phyloP scores from a whole-genome alignment of 2,113 vertebrate genomes.

The Paradoxurus hermaphroditus region DNA sequence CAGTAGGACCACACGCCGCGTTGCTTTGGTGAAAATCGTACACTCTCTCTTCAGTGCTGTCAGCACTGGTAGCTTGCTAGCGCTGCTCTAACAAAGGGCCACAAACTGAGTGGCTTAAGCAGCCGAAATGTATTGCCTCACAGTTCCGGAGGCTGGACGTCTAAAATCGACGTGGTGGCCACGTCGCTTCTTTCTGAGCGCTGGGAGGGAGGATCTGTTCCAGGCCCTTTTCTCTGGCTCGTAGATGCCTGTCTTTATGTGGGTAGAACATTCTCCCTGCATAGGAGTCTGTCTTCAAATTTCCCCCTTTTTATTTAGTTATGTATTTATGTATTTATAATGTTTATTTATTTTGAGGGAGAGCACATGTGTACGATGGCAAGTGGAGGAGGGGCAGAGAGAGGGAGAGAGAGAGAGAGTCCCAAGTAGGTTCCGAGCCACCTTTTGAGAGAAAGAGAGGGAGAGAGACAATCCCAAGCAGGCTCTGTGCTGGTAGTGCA shows the following conservation, averaged over 20 bases:
- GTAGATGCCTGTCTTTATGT: neutral
- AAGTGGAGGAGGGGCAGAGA: too few species aligned
- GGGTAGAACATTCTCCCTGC: too few species aligned
- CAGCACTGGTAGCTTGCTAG: neutral
- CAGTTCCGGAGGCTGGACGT: neutral
- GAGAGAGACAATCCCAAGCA: too few species aligned
- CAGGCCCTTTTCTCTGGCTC: neutral
- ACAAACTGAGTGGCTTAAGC: neutral
- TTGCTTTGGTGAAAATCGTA: neutral
- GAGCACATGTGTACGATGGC: too few species aligned
- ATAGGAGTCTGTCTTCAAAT: neutral
- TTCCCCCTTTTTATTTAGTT: neutral
- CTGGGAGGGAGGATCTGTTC: neutral
- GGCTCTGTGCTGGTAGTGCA: too few species aligned
- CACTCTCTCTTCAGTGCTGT: neutral
- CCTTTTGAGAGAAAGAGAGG: too few species aligned
- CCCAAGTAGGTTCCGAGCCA: too few species aligned
- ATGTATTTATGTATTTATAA: too few species aligned
- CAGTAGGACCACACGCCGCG: neutral
- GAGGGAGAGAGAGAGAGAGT: too few species aligned
- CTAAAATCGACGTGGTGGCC: neutral
- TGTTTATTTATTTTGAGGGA: too few species aligned
- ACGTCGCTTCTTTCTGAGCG: neutral
- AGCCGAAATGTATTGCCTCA: neutral
- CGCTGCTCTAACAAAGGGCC: neutral